phyloP scores from a whole-genome alignment of 2,113 vertebrate species.

The Nerophis ophidion region DNA sequence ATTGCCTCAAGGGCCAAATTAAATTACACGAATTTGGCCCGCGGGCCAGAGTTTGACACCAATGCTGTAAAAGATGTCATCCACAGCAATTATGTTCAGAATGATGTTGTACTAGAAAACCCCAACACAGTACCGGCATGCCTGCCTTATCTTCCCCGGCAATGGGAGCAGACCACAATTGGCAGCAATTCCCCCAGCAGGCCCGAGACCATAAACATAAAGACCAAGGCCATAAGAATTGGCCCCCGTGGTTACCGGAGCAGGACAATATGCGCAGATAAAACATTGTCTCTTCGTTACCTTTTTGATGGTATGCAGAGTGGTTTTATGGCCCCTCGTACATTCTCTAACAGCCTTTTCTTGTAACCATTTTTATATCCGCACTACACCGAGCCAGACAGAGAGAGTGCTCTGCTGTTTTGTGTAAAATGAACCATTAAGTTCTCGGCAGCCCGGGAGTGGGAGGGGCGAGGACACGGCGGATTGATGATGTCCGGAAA shows the following conservation, averaged over 20 bases:
- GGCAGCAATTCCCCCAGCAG: conserved; percentile 33
- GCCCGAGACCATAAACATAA: conserved; percentile 38
- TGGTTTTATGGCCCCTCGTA: conserved; percentile 47
- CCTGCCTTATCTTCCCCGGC: conserved; percentile 5
- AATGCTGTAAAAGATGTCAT: conserved; percentile 7
- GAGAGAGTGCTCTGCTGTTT: conserved; percentile 35
- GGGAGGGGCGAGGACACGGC: conserved; percentile 7
- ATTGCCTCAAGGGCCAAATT: too few species aligned
- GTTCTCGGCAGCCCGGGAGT: conserved; percentile 18
- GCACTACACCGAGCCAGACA: conserved; percentile 42
- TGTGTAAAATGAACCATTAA: conserved; percentile 53
- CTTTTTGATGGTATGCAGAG: conserved; percentile 49
- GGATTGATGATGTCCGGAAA: background rate
- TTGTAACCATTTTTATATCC: conserved; percentile 55
- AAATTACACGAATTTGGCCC: too few species aligned
- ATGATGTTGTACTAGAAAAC: conserved; percentile 13
- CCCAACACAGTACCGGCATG: conserved; percentile 10
- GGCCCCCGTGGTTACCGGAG: conserved; percentile 31
- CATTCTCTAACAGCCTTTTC: conserved; percentile 55
- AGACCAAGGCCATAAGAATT: conserved; percentile 30
- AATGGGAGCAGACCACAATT: conserved; percentile 12
- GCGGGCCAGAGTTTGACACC: too few species aligned
- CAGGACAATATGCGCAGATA: conserved; percentile 49
- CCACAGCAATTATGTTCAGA: conserved; percentile 12
- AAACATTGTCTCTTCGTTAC: conserved; percentile 48